These are phyloP conservation scores for Schizopygopsis malacanthus DNA, from an alignment of 2,797 vertebrate species.

Conservation along the genomic window DNA sequence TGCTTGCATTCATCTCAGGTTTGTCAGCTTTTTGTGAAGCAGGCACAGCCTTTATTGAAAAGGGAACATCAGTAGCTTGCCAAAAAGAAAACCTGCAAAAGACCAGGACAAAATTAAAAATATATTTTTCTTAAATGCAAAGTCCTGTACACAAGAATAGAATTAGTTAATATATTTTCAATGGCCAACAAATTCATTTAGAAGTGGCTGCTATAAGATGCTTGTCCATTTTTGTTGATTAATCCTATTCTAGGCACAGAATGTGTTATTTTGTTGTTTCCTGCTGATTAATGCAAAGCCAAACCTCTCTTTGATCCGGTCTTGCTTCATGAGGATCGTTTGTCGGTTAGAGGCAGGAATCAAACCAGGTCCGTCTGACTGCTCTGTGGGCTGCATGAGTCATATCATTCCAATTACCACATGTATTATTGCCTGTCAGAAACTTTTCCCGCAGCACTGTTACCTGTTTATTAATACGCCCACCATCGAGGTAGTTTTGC, in stretches of 20 bases:
- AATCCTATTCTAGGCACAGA: constrained; percentile 1
- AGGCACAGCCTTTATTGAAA: background rate
- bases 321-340: constrained; percentile 25
- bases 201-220: background rate
- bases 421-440: constrained; percentile 40
- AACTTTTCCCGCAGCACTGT: constrained; percentile 18
- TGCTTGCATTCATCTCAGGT: background rate
- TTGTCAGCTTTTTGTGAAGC: background rate
- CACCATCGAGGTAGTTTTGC: background rate
- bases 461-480: constrained; percentile 42
- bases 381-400: constrained; percentile 54
- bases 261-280: constrained; percentile 17
- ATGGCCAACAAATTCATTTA: background rate
- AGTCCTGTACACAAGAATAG: background rate
- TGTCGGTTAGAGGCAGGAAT: constrained; percentile 36
- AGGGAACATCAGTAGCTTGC: background rate
- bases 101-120: background rate
- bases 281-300: background rate
- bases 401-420: constrained; percentile 56
- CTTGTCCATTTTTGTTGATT: background rate
- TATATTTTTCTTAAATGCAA: background rate
- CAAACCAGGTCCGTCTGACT: constrained; percentile 24
- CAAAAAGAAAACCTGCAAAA: constrained; percentile 8
- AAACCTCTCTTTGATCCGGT: constrained; percentile 30
- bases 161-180: background rate